Evolutionary conservation across 2,797 vertebrate genomes (phyloP), one percentile per base, ranked within the genome.

Genomic region (Microctenopoma steveboyesi): DNA sequence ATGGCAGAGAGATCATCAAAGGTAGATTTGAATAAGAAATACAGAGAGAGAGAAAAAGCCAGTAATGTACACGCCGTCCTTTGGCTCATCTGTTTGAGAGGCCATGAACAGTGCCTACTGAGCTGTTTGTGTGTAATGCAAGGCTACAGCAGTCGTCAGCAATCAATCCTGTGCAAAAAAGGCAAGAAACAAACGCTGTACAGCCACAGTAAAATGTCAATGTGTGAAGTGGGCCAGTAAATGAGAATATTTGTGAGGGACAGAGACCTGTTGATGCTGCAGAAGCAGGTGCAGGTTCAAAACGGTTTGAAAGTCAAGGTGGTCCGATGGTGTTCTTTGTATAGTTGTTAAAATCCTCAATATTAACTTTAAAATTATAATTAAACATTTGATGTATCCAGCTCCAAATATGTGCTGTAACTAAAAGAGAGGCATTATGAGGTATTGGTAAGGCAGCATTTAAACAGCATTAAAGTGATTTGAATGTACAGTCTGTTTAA

Each of bases 111-210:
- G 55, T 1, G 49, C 67, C 82, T 64, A 74, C 69, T 9, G 28
- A 71, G 82, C 77, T 83, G 84, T 84, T 73, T 84, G 72, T 18
- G 47, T 86, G 86, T 89, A 84, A 86, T 33, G 27, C 54, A 15
- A 72, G 64, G 71, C 72, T 54, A 60, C 43, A 60, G 63, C 73
- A 72, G 78, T 83, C 75, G 89, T 91, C 88, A 89, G 74, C 74
- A 64, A 75, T 73, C 64, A 60, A 50, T 63, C 61, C 54, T 64
- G 53, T 4, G 51, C 54, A 79, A 83, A 72, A 22, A 78, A 56
- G 61, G 22, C 77, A 47, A 35, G 27, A 72, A 75, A 83, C 60
- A 72, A 66, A 84, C 74, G 82, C 59, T 49, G 42, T 37, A 14
- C 48, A 76, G 76, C 49, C 28, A 54, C 65, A 27, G 43, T 15